phyloP scores from a whole-genome alignment of 2,113 vertebrate species.

The Syngnathus scovelli region DNA sequence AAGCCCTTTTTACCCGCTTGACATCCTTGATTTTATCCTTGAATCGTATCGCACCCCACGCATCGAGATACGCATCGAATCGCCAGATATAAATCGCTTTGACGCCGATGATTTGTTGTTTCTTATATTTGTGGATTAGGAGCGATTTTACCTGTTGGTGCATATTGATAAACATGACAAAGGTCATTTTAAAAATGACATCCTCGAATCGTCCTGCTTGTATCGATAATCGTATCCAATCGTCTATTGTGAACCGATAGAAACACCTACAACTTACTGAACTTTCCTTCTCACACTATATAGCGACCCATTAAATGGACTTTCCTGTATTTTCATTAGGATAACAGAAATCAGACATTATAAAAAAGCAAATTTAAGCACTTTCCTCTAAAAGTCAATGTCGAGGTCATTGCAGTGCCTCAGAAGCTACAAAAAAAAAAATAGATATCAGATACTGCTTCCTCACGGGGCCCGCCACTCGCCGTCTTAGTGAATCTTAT shows the following conservation, averaged over 20 bases:
- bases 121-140: no score
- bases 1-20: neutral
- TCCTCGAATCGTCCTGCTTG: no score
- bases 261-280: neutral
- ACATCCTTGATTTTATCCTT: no score
- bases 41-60: no score
- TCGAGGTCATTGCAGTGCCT: neutral
- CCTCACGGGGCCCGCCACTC: neutral
- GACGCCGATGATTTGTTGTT: no score
- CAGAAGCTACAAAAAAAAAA: neutral
- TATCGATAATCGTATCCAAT: no score
- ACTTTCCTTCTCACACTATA: neutral
- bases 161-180: no score
- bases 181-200: no score
- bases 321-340: neutral
- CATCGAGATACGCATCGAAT: no score
- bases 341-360: neutral
- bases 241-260: no score
- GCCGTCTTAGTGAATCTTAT: constrained; percentile 37
- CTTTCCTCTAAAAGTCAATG: neutral
- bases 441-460: neutral
- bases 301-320: neutral
- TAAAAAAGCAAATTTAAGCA: neutral
- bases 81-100: no score
- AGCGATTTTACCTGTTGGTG: no score